Evolutionary conservation across 2,797 vertebrate genomes (phyloP).

Genomic region (Parambassis ranga): DNA sequence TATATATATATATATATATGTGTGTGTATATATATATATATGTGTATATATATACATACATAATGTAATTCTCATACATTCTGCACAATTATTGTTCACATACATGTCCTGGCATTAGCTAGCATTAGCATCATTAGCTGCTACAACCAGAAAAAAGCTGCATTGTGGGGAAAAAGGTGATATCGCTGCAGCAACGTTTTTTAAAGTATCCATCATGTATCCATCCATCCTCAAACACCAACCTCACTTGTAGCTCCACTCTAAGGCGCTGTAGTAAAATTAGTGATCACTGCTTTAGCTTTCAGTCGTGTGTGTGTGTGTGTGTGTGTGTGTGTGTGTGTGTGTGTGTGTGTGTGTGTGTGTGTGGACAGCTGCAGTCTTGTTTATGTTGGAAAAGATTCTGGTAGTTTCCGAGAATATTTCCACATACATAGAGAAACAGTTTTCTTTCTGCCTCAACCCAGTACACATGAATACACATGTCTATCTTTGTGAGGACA

Average conservation of each 20-base stretch:
- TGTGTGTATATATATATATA: no score
- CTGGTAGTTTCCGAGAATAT: constrained; percentile 65
- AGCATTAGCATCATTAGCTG: no score
- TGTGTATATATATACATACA: no score
- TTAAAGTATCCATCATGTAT: background rate
- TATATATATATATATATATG: no score
- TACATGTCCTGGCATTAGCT: no score
- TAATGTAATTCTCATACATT: no score
- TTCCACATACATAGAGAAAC: constrained; percentile 31
- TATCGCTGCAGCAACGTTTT: background rate
- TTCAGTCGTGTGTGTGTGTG: constrained; percentile 11
- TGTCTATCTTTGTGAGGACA: background rate
- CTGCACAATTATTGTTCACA: no score
- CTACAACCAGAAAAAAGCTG: no score
- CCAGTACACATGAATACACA: constrained; percentile 3
- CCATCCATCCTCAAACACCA: background rate
- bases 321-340: constrained; percentile 23
- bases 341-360: constrained; percentile 18
- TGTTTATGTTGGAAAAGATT: constrained; percentile 65
- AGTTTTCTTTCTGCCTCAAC: constrained; percentile 54
- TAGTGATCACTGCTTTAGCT: constrained; percentile 11
- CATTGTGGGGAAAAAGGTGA: background rate
- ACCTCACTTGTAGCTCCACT: background rate
- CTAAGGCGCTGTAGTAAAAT: constrained; percentile 4
- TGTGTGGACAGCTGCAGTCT: constrained; percentile 52